Conservation (phyloP, 2,113 vertebrate species). For the Etheostoma spectabile region DNA sequence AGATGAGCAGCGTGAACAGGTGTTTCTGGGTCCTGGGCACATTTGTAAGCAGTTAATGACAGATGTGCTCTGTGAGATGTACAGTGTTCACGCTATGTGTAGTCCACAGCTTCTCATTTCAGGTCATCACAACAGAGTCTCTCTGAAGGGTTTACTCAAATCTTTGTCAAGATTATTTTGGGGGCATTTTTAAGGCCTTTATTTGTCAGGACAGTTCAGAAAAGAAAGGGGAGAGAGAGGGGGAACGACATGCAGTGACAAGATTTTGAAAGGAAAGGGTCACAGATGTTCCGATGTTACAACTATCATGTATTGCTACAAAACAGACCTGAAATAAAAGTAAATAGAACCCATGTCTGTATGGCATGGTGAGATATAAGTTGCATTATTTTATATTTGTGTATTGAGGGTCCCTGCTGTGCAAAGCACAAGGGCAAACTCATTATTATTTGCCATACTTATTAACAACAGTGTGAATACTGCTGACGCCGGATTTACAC, state of each 20-base stretch:
- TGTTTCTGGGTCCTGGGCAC: conserved; percentile 30
- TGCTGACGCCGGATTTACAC: neutral
- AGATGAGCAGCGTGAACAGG: conserved; percentile 38
- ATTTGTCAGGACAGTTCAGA: too few species aligned
- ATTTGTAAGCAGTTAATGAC: conserved; percentile 35
- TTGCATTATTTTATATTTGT: neutral
- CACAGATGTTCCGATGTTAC: neutral
- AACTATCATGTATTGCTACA: neutral
- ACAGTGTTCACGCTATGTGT: conserved; percentile 1
- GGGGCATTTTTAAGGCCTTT: too few species aligned
- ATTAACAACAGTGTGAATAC: neutral
- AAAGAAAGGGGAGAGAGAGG: too few species aligned
- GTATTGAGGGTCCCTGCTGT: neutral
- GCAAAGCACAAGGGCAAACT: neutral
- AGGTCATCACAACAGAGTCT: neutral
- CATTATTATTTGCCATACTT: neutral
- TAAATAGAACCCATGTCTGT: neutral
- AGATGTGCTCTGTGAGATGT: conserved; percentile 1
- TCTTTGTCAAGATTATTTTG: too few species aligned
- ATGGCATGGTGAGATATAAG: neutral
- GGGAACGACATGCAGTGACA: too few species aligned
- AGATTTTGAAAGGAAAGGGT: neutral
- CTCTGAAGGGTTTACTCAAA: neutral
- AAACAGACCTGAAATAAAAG: neutral
- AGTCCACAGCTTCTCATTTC: conserved; percentile 9